These are phyloP conservation scores for Leucozona laternaria DNA, from an alignment of 2,888 invertebrate genomes.

Conservation along the genomic window DNA sequence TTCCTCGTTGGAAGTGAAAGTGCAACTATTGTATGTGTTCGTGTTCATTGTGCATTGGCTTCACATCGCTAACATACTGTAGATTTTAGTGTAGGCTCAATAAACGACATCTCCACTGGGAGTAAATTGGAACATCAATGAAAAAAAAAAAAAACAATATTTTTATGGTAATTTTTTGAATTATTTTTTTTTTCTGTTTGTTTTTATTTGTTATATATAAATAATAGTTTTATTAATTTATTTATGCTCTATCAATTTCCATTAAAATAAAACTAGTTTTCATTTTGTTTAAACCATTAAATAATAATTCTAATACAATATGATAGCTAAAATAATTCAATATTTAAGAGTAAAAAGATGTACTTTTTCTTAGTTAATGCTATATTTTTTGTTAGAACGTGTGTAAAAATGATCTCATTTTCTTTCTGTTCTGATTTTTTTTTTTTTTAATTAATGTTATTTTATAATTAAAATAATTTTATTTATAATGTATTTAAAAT, in stretches of 20 bases:
- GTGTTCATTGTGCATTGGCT: too few relatives aligned
- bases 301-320: slow-evolving; percentile 57
- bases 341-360: slow-evolving; percentile 68
- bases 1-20: too few relatives aligned
- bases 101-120: not conserved
- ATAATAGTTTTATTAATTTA: slow-evolving; percentile 74
- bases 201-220: slow-evolving; percentile 75
- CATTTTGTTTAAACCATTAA: slow-evolving; percentile 66
- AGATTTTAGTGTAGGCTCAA: not conserved
- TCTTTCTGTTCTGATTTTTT: slow-evolving; percentile 19
- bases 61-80: too few relatives aligned
- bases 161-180: slow-evolving; percentile 40
- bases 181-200: slow-evolving; percentile 50
- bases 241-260: slow-evolving; percentile 74
- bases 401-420: slow-evolving; percentile 63
- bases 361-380: slow-evolving; percentile 56
- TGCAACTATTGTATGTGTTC: too few relatives aligned
- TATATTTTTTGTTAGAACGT: slow-evolving; percentile 61
- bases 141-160: slow-evolving; percentile 12
- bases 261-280: slow-evolving; percentile 74
- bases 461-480: slow-evolving; percentile 51
- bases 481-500: slow-evolving; percentile 62
- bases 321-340: slow-evolving; percentile 50
- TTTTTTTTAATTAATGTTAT: slow-evolving; percentile 34
- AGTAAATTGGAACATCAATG: not conserved